A percentile compares a stretch with the other conserved stretches of the same genome.
Conservation (phyloP, 2,113 vertebrate species). For the Edolisoma coerulescens region DNA sequence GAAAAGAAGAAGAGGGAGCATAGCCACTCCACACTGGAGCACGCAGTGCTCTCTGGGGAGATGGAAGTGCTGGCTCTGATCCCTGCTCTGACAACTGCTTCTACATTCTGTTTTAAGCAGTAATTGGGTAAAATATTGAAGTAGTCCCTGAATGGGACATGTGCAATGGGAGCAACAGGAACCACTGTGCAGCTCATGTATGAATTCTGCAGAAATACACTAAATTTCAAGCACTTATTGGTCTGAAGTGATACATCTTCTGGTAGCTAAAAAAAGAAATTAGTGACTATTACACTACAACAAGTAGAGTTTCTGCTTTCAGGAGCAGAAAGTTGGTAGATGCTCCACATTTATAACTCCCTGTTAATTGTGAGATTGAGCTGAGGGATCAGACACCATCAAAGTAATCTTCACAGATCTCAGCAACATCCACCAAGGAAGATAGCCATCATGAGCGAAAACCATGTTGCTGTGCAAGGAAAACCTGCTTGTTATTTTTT, state of each 20-base stretch:
- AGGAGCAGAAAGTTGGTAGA: neutral
- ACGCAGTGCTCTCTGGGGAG: neutral
- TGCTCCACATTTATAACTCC: neutral
- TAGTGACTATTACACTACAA: neutral
- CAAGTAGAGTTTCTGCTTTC: neutral
- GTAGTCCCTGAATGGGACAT: neutral
- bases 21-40: fast-evolving
- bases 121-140: neutral
- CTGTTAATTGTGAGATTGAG: neutral
- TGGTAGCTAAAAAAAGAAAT: neutral
- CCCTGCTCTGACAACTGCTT: neutral
- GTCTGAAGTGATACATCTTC: neutral
- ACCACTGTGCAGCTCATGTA: neutral
- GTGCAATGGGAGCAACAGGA: neutral
- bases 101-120: neutral
- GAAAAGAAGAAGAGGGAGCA: neutral
- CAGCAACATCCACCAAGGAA: neutral
- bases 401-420: neutral
- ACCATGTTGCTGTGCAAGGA: neutral
- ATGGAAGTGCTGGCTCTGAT: neutral
- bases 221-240: neutral
- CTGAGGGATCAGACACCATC: neutral
- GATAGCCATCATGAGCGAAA: neutral
- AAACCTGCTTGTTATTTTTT: neutral
- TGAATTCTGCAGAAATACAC: neutral